These are phyloP conservation scores for Sturmia bella DNA, from an alignment of 2,888 invertebrate species.

Conservation along the genomic window DNA sequence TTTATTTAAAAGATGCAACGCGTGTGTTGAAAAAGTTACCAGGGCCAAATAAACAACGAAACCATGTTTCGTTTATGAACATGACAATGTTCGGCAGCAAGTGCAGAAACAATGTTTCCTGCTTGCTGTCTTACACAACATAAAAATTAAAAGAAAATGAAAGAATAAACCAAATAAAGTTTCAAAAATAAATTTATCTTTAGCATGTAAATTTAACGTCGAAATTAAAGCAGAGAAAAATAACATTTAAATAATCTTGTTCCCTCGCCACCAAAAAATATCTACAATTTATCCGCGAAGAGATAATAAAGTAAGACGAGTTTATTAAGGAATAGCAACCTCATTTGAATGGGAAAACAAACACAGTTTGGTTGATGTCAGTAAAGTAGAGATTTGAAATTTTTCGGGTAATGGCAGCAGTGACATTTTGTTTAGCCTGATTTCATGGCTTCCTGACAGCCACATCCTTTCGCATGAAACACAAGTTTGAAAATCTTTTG, in stretches of 20 bases:
- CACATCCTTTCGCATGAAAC: slow-evolving; percentile 13
- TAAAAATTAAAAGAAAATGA: neutral
- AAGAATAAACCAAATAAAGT: neutral
- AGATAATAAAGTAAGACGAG: slow-evolving; percentile 48
- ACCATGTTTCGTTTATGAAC: slow-evolving; percentile 34
- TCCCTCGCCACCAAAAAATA: neutral
- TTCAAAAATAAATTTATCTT: slow-evolving; percentile 38
- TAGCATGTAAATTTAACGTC: slow-evolving; percentile 50
- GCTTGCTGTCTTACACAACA: neutral
- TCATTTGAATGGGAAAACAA: slow-evolving; percentile 25
- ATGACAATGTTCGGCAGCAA: neutral
- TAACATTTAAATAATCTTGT: slow-evolving; percentile 22
- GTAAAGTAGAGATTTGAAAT: slow-evolving; percentile 5
- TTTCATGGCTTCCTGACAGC: slow-evolving; percentile 33
- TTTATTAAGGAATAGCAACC: slow-evolving; percentile 10
- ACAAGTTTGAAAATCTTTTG: neutral
- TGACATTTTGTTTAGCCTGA: slow-evolving; percentile 48
- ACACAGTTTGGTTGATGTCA: neutral
- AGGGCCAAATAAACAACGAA: slow-evolving; percentile 44
- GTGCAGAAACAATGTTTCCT: neutral
- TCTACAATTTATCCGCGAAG: neutral
- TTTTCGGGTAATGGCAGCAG: neutral
- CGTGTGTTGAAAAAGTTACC: slow-evolving; percentile 47
- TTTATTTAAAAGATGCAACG: slow-evolving; percentile 16
- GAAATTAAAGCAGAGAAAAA: slow-evolving; percentile 12